phyloP scores from a whole-genome alignment of 1,140 invertebrate genomes.

The Homarus americanus region DNA sequence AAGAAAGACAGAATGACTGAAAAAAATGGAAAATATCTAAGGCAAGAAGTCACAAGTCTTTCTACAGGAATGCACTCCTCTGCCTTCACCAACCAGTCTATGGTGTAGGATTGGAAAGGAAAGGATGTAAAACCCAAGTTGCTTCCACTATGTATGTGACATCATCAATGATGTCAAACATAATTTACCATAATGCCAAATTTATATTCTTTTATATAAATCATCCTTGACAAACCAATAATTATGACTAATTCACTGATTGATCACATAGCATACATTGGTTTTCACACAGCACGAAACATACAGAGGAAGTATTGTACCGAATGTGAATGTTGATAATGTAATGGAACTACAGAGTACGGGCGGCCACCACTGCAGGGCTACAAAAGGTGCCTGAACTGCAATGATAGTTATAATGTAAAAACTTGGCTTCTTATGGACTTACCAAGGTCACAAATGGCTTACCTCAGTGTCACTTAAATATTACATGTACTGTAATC shows the following conservation, averaged over 20 bases:
- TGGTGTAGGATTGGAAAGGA: conserved; percentile 8
- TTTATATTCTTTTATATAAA: not conserved
- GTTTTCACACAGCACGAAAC: conserved; percentile 27
- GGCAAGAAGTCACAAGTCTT: conserved; percentile 47
- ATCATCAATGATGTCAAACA: conserved; percentile 30
- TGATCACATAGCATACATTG: conserved; percentile 7
- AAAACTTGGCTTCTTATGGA: conserved; percentile 42
- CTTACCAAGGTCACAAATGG: conserved; percentile 51
- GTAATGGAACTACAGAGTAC: conserved; percentile 49
- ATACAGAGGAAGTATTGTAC: conserved; percentile 14
- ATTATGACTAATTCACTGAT: conserved; percentile 10
- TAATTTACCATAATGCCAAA: conserved; percentile 8
- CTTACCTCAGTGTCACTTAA: conserved; percentile 19
- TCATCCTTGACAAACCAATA: not conserved
- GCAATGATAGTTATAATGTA: conserved; percentile 39
- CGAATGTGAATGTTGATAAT: conserved; percentile 32
- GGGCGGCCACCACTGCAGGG: conserved; percentile 35
- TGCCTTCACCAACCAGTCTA: conserved; percentile 25
- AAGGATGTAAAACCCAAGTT: conserved; percentile 50
- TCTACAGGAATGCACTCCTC: conserved; percentile 62
- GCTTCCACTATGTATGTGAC: conserved; percentile 38
- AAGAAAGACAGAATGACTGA: conserved; percentile 4
- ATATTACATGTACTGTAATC: conserved; percentile 45
- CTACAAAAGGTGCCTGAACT: conserved; percentile 23
- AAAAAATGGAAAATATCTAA: conserved; percentile 22